These are phyloP conservation scores for Tiphia femorata DNA, from an alignment of 2,888 invertebrate species.

Conservation along the genomic window DNA sequence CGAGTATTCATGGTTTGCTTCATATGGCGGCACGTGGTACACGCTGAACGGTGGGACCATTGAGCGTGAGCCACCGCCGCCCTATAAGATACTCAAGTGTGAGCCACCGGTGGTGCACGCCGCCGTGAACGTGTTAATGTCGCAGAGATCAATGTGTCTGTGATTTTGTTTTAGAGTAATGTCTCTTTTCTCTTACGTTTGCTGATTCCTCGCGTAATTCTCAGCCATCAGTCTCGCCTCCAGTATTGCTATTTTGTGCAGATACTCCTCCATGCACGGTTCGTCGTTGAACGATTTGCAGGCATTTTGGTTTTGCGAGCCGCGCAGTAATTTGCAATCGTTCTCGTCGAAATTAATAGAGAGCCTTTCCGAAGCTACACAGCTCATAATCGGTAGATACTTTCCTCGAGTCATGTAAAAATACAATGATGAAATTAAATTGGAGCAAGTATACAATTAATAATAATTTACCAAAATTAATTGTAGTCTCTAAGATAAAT, in stretches of 20 bases:
- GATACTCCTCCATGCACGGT: not conserved
- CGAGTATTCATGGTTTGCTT: too few species aligned
- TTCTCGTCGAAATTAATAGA: not conserved
- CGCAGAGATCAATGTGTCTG: too few species aligned
- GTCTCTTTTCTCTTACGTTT: conserved; percentile 1
- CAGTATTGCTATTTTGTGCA: not conserved
- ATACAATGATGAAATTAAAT: not conserved
- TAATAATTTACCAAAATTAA: conserved; percentile 2
- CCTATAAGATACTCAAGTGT: too few species aligned
- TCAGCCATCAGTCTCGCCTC: not conserved
- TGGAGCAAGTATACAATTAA: not conserved
- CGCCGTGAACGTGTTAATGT: too few species aligned
- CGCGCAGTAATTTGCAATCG: not conserved
- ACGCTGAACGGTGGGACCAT: too few species aligned
- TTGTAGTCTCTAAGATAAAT: too few species aligned
- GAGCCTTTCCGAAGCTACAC: not conserved
- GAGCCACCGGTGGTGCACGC: too few species aligned
- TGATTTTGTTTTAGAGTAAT: too few species aligned
- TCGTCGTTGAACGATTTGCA: not conserved
- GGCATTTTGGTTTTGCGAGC: not conserved
- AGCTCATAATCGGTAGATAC: not conserved
- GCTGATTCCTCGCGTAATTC: not conserved
- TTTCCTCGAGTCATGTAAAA: not conserved
- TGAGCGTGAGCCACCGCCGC: too few species aligned
- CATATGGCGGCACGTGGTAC: too few species aligned